phyloP scores from a whole-genome alignment of 1,140 invertebrate species.

The Sycophila sp. region DNA sequence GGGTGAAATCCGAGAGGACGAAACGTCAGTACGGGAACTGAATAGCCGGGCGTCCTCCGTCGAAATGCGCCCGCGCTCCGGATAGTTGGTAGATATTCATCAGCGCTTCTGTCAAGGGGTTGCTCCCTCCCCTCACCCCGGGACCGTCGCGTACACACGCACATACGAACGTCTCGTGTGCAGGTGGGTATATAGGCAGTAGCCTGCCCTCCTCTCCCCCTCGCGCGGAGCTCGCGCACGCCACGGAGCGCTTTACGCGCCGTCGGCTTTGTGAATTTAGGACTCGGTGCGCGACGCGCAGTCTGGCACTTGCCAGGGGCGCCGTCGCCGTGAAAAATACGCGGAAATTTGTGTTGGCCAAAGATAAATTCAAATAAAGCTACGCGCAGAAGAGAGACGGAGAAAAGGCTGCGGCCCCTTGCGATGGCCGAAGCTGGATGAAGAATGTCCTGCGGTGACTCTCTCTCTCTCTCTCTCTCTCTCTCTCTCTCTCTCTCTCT shows the following conservation, averaged over 20 bases:
- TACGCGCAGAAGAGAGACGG: background rate
- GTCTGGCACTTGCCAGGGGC: slow-evolving; percentile 39
- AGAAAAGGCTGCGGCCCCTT: background rate
- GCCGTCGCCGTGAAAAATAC: slow-evolving; percentile 47
- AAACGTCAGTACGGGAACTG: slow-evolving; percentile 49
- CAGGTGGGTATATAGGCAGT: background rate
- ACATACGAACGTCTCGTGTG: background rate
- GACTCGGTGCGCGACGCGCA: background rate
- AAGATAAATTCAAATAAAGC: slow-evolving; percentile 53
- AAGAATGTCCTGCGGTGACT: background rate
- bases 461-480: background rate
- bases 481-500: background rate
- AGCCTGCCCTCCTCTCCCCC: background rate
- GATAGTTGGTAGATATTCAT: slow-evolving; percentile 51
- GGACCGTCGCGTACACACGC: slow-evolving; percentile 39
- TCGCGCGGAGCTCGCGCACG: background rate
- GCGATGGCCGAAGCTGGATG: background rate
- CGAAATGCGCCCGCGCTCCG: slow-evolving; percentile 37
- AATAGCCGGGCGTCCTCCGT: slow-evolving; percentile 43
- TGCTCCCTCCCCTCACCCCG: slow-evolving; percentile 42
- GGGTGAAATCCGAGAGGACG: slow-evolving; percentile 49
- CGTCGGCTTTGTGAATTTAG: slow-evolving; percentile 51
- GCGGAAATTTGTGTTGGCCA: slow-evolving; percentile 42
- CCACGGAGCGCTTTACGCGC: slow-evolving; percentile 48
- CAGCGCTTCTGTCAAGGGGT: slow-evolving; percentile 51